Base-by-base conservation (phyloP, 2,797 vertebrate genomes). In the Acrocephalus scirpaceus region DNA sequence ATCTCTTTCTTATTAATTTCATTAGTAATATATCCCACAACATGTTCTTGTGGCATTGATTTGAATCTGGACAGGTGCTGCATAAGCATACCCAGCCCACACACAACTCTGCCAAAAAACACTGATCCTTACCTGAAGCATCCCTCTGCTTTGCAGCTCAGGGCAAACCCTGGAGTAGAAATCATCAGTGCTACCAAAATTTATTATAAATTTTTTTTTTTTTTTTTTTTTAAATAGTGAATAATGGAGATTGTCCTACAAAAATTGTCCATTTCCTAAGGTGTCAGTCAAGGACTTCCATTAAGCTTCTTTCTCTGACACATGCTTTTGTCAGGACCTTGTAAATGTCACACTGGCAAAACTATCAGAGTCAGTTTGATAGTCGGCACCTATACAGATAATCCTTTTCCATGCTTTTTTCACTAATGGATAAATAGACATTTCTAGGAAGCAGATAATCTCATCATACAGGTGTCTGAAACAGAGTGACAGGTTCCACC, bases 11-110 rank as follows among this genome's bases (percentile, higher is more conserved):
- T 38, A 76, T 71, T 66, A 4, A 36, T 56, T 89, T 93, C 10
- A 77, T 90, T 90, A 71, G 30, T 71, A 61, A 76, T 79, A 83
- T 83, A 69, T 77, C 54, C 79, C 42, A 58, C 9, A 53, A 40
- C 83, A 54, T 77, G 32, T 58, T 85, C 77, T 58, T 42, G 16
- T 45, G 51, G 27, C 25, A 47, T 64, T 90, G 81, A 74, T 45
- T 90, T 74, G 38, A 84, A 92, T 80, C 11, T 60, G 20, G 57
- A 65, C 65, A 93, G 67, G 34, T 92, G 64, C 30, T 86, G 38
- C 64, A 83, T 67, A 86, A 92, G 58, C 8, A 11, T 78, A 72
- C 30, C 7, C 44, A 51, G 10, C 65, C 82, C 54, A 77, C 23
- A 54, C 47, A 50, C 1, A 77, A 22, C 29, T 61, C 84, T 85